Percentiles rank a stretch among this genome's conserved stretches.
Conservation (phyloP, 2,113 vertebrate genomes). For the Hepsetus odoe region DNA sequence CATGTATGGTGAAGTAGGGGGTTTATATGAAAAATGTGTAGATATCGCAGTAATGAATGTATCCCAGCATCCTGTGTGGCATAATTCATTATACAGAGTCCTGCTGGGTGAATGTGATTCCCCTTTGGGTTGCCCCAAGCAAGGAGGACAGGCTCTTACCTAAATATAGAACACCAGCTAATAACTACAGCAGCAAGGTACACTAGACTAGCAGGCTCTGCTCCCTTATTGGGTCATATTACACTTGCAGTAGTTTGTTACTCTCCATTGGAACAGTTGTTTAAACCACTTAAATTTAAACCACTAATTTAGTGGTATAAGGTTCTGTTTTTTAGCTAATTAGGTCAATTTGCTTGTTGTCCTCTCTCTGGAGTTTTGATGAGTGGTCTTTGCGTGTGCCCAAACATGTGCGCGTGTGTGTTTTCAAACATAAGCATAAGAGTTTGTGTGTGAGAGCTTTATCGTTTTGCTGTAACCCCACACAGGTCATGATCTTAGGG, state of each 20-base stretch:
- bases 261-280: conserved; percentile 1
- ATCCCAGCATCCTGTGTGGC: conserved; percentile 62
- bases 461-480: too few species aligned
- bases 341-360: not conserved
- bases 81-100: conserved; percentile 72
- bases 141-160: conserved; percentile 47
- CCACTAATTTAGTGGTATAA: not conserved
- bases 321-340: not conserved
- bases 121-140: conserved; percentile 59
- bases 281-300: not conserved
- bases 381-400: not conserved
- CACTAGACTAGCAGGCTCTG: not conserved
- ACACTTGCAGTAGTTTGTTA: conserved; percentile 21
- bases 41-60: conserved; percentile 47
- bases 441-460: not conserved
- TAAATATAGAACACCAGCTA: conserved; percentile 38
- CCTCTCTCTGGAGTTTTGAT: not conserved
- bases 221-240: conserved; percentile 30
- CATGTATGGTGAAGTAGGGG: not conserved
- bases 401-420: not conserved
- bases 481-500: too few species aligned
- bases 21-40: conserved; percentile 2
- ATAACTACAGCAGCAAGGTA: conserved; percentile 32
- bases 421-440: not conserved
- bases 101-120: conserved; percentile 56